A percentile compares a stretch with the other conserved stretches of the same genome.
Conservation (phyloP, 2,797 vertebrate species). For the Malurus leucopterus region DNA sequence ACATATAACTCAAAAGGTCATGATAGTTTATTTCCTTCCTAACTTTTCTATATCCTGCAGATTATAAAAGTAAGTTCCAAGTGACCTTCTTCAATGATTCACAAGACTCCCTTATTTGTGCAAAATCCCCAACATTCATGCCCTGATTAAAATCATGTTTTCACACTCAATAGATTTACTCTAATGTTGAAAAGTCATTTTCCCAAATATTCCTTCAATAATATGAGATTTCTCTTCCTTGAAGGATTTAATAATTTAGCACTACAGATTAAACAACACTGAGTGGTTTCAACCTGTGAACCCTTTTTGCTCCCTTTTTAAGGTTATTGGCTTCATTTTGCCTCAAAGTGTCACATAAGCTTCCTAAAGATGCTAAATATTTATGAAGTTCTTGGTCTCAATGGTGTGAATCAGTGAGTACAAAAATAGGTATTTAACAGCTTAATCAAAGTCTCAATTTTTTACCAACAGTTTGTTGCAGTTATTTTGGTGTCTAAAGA, state of each 20-base stretch:
- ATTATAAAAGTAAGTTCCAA: neutral
- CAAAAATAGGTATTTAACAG: constrained; percentile 20
- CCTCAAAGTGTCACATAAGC: neutral
- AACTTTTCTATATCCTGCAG: neutral
- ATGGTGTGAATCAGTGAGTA: neutral
- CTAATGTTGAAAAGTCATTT: neutral
- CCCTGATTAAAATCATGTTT: neutral
- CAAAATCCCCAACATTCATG: neutral
- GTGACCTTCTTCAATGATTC: neutral
- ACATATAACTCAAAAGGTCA: neutral
- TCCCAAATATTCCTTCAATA: neutral
- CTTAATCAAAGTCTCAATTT: constrained; percentile 11
- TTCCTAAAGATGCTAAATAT: constrained; percentile 31
- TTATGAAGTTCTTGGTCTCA: constrained; percentile 7
- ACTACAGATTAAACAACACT: constrained; percentile 21
- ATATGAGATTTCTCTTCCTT: neutral
- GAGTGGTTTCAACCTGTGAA: neutral
- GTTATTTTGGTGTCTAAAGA: neutral
- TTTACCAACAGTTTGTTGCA: neutral
- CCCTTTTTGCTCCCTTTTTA: neutral
- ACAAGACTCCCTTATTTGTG: neutral
- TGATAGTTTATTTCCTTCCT: neutral
- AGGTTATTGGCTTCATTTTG: constrained; percentile 25
- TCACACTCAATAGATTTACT: neutral
- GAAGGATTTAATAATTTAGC: constrained; percentile 14